Base-by-base conservation (phyloP, 2,888 invertebrate species). In the Cantharis rustica region DNA sequence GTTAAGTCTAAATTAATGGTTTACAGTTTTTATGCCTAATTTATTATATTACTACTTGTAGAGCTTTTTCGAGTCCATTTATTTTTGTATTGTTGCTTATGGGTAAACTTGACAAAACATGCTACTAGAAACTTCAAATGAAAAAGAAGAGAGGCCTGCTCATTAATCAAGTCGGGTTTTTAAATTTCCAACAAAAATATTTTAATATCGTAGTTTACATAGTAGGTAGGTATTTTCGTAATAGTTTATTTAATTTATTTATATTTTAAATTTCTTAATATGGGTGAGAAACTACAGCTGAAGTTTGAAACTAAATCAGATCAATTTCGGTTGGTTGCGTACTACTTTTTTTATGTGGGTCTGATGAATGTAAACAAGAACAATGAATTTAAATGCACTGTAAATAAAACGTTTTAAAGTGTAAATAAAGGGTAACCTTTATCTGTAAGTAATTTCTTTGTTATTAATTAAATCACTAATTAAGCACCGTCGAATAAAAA, bases 291-390 rank as follows among this genome's bases (percentile, higher is more conserved):
- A 78, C 79, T 79, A 75, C 64, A 74, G 72, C 70, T 75, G 72
- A 78, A 47, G 75, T 73, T 69, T 16, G 61, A 81, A 81, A 82
- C 79, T 75, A 79, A 80, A 83, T 82, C 75, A 81, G 81, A 81
- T 81, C 82, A 80, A 82, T 84, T 75, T 82, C 80, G 79, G 82
- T 78, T 79, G 81, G 79, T 78, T 80, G 81, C 73, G 78, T 79
- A 81, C 47, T 47, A 47, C 82, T 76, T 79, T 81, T 81, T 77
- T 84, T 83, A 83, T 83, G 80, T 81, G 83, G 83, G 84, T 83
- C 81, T 80, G 82, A 83, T 84, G 80, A 82, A 79, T 79, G 79
- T 81, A 81, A 79, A 79, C 80, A 71, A 73, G 80, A 79, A 80
- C 83, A 83, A 81, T 82, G 76, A 76, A 17, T 26, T 31, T 16